Evolutionary conservation across 1,140 invertebrate species (phyloP), one percentile per base, ranked within the genome.

Genomic region (Drosophila jambulina): DNA sequence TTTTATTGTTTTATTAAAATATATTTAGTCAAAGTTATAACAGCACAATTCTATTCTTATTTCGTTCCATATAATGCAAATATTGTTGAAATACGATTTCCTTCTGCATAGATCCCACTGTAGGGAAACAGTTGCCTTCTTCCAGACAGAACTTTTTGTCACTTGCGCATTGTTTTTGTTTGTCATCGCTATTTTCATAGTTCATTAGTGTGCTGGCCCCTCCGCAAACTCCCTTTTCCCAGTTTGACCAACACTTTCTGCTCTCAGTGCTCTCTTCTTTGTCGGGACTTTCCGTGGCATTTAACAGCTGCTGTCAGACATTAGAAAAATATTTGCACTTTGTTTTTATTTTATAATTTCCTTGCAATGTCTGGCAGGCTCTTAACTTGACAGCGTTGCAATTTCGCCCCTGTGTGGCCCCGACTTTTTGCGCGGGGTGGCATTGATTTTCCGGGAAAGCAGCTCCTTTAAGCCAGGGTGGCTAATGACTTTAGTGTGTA

Each of bases 401-500:
- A 38, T 75, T 75, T 60, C 23, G 38, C 19, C 25, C 40, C 69
- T 38, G 49, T 59, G 7, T 58, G 19, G 19, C 17, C 17, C 49
- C 17, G 61, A 53, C 27, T 36, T 61, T 46, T 5, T 61, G 8
- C 40, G 60, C 40, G 42, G 38, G 46, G 27, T 49, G 61, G 61
- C 82, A 82, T 85, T 86, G 78, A 68, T 80, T 80, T 80, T 61
- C 61, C 45, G 38, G 32, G 43, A 68, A 43, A 58, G 80, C 60
- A 80, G 45, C 58, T 83, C 13, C 70, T 86, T 82, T 48, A 86
- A 79, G 82, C 59, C 62, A 45, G 62, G 54, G 8, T 54, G 71
- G 82, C 85, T 88, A 87, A 88, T 88, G 84, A 88, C 84, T 87
- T 88, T 84, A 87, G 88, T 75, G 38, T 88, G 80, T 69, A 62